phyloP scores from a whole-genome alignment of 1,140 invertebrate genomes.

The Himalopsyche phryganea region DNA sequence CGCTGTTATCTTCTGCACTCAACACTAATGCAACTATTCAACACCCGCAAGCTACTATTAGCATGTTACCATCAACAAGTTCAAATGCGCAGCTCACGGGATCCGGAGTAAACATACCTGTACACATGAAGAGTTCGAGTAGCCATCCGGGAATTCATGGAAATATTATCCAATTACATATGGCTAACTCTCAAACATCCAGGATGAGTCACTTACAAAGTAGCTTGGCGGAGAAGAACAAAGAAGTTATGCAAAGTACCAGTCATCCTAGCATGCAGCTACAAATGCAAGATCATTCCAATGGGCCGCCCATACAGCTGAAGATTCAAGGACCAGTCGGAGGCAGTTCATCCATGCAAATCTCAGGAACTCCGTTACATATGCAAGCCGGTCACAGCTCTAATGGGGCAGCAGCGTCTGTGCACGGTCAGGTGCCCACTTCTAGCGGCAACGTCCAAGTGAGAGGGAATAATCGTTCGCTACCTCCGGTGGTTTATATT shows the following conservation, averaged over 20 bases:
- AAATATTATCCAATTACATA: slow-evolving; percentile 42
- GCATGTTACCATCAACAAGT: slow-evolving; percentile 21
- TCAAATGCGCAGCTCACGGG: slow-evolving; percentile 39
- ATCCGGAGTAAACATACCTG: slow-evolving; percentile 37
- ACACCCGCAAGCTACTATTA: slow-evolving; percentile 42
- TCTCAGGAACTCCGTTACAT: slow-evolving; percentile 37
- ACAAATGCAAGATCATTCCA: slow-evolving; percentile 42
- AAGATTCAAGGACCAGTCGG: slow-evolving; percentile 35
- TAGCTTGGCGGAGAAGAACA: slow-evolving; percentile 37
- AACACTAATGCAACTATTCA: slow-evolving; percentile 50
- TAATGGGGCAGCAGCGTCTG: not conserved
- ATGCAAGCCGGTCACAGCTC: slow-evolving; percentile 27
- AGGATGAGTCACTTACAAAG: slow-evolving; percentile 39
- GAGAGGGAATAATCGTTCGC: slow-evolving; percentile 38
- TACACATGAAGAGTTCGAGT: slow-evolving; percentile 38
- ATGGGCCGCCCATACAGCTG: slow-evolving; percentile 42
- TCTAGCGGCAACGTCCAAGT: slow-evolving; percentile 37
- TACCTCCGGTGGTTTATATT: slow-evolving; percentile 50
- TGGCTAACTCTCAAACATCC: slow-evolving; percentile 24
- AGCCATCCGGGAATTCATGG: slow-evolving; percentile 40
- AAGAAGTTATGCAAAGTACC: too few species aligned
- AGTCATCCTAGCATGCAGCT: slow-evolving; percentile 27
- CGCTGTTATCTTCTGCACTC: slow-evolving; percentile 45
- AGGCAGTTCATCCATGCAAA: slow-evolving; percentile 39
- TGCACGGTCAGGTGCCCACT: slow-evolving; percentile 9